Evolutionary conservation across 2,797 vertebrate species (phyloP).

Genomic region (Gymnodraco acuticeps): DNA sequence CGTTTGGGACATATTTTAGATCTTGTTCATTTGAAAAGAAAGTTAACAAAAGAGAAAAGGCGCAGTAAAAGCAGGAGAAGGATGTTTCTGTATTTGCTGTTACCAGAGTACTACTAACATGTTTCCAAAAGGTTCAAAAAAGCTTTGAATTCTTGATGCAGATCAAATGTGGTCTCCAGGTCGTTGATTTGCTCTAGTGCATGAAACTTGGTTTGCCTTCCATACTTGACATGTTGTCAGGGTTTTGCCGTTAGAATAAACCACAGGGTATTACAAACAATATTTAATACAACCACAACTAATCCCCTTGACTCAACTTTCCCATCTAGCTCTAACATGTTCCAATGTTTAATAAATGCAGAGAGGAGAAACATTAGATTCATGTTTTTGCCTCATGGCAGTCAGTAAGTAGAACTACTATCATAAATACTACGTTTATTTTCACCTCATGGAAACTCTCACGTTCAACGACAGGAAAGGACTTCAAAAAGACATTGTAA

Average conservation of each 20-base stretch:
- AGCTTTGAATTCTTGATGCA: conserved; percentile 35
- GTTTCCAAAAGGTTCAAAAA: conserved; percentile 59
- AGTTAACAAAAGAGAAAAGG: conserved; percentile 30
- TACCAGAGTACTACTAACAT: conserved; percentile 59
- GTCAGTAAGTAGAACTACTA: conserved; percentile 18
- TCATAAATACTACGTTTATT: conserved; percentile 39
- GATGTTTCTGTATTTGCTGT: conserved; percentile 30
- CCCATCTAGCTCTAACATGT: conserved; percentile 50
- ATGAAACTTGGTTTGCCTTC: conserved; percentile 50
- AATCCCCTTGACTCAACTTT: conserved; percentile 64
- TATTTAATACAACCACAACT: conserved; percentile 69
- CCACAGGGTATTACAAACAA: conserved; percentile 67
- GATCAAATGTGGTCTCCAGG: conserved; percentile 46
- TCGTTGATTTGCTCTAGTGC: conserved; percentile 42
- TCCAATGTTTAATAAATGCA: conserved; percentile 50
- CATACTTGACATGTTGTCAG: conserved; percentile 59
- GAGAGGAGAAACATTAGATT: conserved; percentile 55
- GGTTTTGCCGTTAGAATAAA: conserved; percentile 61
- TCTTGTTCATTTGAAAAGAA: conserved; percentile 57
- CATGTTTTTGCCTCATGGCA: conserved; percentile 57
- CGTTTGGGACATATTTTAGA: conserved; percentile 73
- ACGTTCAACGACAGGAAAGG: background rate
- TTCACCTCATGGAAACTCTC: conserved; percentile 13
- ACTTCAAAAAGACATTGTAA: background rate
- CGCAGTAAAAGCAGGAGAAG: conserved; percentile 26